Conservation (phyloP, 2,113 vertebrate genomes). For the Etheostoma cragini region DNA sequence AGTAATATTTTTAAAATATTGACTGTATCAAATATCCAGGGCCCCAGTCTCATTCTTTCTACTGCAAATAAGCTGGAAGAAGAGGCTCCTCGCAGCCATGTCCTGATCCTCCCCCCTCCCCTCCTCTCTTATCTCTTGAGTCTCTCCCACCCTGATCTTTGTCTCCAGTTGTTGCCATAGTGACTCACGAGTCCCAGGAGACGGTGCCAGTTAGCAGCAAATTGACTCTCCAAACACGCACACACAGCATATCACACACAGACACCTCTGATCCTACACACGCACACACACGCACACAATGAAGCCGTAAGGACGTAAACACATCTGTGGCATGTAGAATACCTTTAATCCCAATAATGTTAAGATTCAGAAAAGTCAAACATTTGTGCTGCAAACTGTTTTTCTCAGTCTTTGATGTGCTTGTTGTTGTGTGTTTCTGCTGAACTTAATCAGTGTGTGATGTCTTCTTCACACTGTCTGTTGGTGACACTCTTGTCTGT, state of each 20-base stretch:
- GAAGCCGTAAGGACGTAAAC: background rate
- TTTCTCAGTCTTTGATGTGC: background rate
- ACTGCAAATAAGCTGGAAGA: background rate
- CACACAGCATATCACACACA: background rate
- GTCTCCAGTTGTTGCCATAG: constrained; percentile 70
- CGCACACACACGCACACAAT: constrained; percentile 1
- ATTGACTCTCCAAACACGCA: constrained; percentile 39
- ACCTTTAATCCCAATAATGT: background rate
- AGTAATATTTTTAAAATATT: background rate
- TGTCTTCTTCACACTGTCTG: background rate
- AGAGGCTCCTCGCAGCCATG: background rate
- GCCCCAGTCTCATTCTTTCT: background rate
- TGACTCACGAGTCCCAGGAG: constrained; percentile 57
- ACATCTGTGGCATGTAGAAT: background rate
- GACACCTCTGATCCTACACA: background rate
- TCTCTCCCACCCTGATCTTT: constrained; percentile 38
- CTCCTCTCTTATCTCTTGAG: constrained; percentile 10
- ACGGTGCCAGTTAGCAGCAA: constrained; percentile 45
- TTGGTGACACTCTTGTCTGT: background rate
- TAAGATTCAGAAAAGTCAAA: background rate
- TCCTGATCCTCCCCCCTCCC: background rate
- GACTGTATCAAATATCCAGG: background rate
- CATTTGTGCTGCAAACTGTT: background rate
- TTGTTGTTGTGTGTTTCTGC: background rate
- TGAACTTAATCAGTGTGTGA: background rate